Conservation (phyloP, 2,797 vertebrate genomes). For the Gallinago nigripennis region DNA sequence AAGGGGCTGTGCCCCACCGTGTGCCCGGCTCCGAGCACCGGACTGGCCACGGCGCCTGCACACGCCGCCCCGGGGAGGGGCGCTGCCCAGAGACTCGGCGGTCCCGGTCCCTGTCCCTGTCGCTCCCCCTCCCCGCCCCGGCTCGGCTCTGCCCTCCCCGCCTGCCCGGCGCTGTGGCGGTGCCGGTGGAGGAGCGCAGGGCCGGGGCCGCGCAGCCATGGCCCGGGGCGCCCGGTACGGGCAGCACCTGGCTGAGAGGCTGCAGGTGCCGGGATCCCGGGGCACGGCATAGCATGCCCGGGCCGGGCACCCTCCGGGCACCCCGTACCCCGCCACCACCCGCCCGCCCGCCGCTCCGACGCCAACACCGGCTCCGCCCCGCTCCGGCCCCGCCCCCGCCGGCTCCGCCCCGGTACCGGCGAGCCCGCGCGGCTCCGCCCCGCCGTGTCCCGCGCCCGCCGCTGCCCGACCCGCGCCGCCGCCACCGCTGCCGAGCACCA, state of each 20-base stretch:
- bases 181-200: not conserved
- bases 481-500: not conserved
- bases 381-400: not conserved
- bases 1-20: not conserved
- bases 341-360: not conserved
- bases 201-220: not conserved
- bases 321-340: not conserved
- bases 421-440: not conserved
- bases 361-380: not conserved
- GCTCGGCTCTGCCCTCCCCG: not conserved
- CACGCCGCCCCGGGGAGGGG: no score
- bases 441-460: not conserved
- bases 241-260: not conserved
- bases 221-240: not conserved
- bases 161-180: not conserved
- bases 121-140: no score
- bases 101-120: not conserved
- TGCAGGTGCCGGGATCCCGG: not conserved
- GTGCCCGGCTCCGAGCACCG: not conserved
- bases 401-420: not conserved
- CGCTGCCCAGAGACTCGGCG: not conserved
- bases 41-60: not conserved
- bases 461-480: not conserved
- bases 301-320: no score
- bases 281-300: no score